Evolutionary conservation across 2,888 invertebrate genomes (phyloP).

Genomic region (Sialis fuliginosa): DNA sequence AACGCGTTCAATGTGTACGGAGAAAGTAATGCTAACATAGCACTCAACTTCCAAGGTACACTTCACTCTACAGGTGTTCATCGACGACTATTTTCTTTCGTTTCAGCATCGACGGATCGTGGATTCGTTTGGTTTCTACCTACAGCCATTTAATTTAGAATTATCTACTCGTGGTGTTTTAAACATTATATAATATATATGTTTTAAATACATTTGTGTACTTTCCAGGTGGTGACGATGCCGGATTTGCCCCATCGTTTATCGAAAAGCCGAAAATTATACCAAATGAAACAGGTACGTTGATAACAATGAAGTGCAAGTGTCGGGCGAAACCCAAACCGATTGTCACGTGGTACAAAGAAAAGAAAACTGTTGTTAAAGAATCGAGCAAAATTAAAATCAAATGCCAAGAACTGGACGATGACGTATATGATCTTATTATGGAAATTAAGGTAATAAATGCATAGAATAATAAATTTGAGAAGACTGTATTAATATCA

Average conservation of each 20-base stretch:
- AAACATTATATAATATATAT: too few relatives aligned
- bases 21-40: slow-evolving; percentile 99
- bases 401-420: slow-evolving; percentile 55
- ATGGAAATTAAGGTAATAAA: slow-evolving; percentile 54
- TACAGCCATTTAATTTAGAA: neutral
- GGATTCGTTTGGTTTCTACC: neutral
- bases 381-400: slow-evolving; percentile 74
- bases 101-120: neutral
- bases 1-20: slow-evolving; percentile 97
- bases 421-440: slow-evolving; percentile 74
- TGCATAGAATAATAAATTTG: neutral
- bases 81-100: too few relatives aligned
- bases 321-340: slow-evolving; percentile 92
- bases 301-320: slow-evolving; percentile 93
- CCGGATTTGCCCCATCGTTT: slow-evolving; percentile 91
- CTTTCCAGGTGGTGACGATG: slow-evolving; percentile 70
- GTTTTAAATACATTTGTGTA: too few relatives aligned
- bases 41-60: slow-evolving; percentile 97
- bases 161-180: neutral
- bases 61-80: slow-evolving; percentile 3
- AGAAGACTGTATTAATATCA: slow-evolving; percentile 1
- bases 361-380: slow-evolving; percentile 57
- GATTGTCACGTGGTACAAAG: slow-evolving; percentile 87
- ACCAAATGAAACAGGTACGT: slow-evolving; percentile 92
- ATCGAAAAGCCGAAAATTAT: slow-evolving; percentile 97